Evolutionary conservation across 1,140 invertebrate species (phyloP).

Genomic region (Stegodyphus mimosarum): DNA sequence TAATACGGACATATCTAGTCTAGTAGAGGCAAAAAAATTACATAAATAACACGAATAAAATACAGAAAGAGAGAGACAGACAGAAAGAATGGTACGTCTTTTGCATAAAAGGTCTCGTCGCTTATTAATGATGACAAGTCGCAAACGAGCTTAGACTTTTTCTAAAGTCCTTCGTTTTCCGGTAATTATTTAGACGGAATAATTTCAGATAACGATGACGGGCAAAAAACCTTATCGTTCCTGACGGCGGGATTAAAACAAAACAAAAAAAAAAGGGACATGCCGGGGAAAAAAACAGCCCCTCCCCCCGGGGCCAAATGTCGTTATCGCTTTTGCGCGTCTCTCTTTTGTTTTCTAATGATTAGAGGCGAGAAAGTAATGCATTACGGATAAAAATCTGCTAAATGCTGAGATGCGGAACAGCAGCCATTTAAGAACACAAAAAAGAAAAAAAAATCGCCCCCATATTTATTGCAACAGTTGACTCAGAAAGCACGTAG

Average conservation of each 20-base stretch:
- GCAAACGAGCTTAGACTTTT: slow-evolving; percentile 49
- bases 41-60: not conserved
- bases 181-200: slow-evolving; percentile 60
- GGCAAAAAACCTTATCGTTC: slow-evolving; percentile 44
- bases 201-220: slow-evolving; percentile 58
- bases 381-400: slow-evolving; percentile 49
- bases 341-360: slow-evolving; percentile 55
- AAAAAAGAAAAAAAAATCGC: not conserved
- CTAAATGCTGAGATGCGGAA: slow-evolving; percentile 24
- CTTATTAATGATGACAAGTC: slow-evolving; percentile 58
- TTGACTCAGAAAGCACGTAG: too few relatives aligned
- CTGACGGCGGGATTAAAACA: slow-evolving; percentile 57
- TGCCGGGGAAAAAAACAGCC: not conserved
- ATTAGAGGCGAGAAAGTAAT: slow-evolving; percentile 54
- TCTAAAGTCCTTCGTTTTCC: slow-evolving; percentile 18
- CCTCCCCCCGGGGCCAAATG: slow-evolving; percentile 36
- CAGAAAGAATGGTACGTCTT: slow-evolving; percentile 4
- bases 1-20: slow-evolving; percentile 26
- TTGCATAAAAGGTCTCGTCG: not conserved
- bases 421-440: slow-evolving; percentile 41
- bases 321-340: slow-evolving; percentile 59
- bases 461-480: too few relatives aligned
- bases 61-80: not conserved
- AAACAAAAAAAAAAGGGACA: slow-evolving; percentile 25
- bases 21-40: slow-evolving; percentile 13